These are phyloP conservation scores for Meloidogyne exigua DNA, from an alignment of 1,140 invertebrate genomes.

Conservation along the genomic window DNA sequence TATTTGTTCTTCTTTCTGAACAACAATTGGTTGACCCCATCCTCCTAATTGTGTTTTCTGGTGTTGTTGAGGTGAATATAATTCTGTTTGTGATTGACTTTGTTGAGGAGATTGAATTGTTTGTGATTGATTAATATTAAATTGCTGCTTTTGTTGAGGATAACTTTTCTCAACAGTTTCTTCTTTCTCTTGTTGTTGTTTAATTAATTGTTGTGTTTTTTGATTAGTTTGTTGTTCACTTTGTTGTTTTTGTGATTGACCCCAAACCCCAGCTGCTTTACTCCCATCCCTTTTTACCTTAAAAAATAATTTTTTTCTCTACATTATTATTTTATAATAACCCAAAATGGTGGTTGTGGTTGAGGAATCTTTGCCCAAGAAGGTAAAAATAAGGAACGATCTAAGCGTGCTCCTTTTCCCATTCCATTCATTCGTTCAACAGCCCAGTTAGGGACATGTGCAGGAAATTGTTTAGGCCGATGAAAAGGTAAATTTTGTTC, in stretches of 20 bases:
- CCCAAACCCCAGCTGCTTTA: constrained; percentile 6
- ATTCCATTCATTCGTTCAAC: constrained; percentile 21
- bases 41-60: neutral
- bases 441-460: constrained; percentile 26
- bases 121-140: neutral
- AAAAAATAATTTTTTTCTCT: neutral
- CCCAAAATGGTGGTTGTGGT: constrained; percentile 36
- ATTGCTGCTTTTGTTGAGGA: constrained; percentile 7
- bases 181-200: neutral
- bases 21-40: neutral
- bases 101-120: neutral
- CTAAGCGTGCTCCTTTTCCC: constrained; percentile 13
- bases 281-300: neutral
- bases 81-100: neutral
- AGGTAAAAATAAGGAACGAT: constrained; percentile 24
- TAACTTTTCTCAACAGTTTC: constrained; percentile 8
- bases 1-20: neutral
- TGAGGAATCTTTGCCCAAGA: constrained; percentile 36
- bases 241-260: constrained; percentile 17
- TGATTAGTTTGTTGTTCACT: neutral
- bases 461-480: constrained; percentile 22
- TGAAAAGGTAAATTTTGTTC: constrained; percentile 5
- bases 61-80: neutral
- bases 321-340: constrained; percentile 19
- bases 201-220: constrained; percentile 3